Conservation (phyloP, 2,888 invertebrate genomes). For the Xanthorhoe designata region DNA sequence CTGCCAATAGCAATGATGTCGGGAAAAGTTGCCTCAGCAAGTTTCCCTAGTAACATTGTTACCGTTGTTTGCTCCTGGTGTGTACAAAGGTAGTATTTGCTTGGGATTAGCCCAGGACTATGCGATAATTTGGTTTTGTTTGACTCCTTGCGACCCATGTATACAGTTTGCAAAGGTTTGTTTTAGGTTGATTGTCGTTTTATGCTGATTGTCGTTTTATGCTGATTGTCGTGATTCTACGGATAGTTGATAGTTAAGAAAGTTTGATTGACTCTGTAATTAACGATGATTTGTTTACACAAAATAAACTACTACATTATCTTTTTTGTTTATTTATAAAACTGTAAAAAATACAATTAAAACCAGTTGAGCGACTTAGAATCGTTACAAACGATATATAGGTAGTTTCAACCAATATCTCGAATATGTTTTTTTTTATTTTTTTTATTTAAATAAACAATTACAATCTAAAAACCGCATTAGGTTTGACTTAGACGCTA, state of each 20-base stretch:
- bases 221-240: slow-evolving; percentile 4
- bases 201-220: slow-evolving; percentile 11
- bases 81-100: slow-evolving; percentile 52
- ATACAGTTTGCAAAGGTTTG: slow-evolving; percentile 22
- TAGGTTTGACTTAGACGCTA: too few relatives aligned
- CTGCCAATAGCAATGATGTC: slow-evolving; percentile 1
- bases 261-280: background rate
- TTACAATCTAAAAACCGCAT: too few relatives aligned
- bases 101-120: slow-evolving; percentile 53
- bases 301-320: too few relatives aligned
- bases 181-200: slow-evolving; percentile 7
- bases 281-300: too few relatives aligned
- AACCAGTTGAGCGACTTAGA: too few relatives aligned
- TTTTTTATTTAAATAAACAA: too few relatives aligned
- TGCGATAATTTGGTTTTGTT: slow-evolving; percentile 53
- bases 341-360: too few relatives aligned
- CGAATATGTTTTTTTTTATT: too few relatives aligned
- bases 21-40: slow-evolving; percentile 15
- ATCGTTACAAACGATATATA: too few relatives aligned
- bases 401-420: too few relatives aligned
- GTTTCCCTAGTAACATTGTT: slow-evolving; percentile 22
- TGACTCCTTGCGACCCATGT: slow-evolving; percentile 46
- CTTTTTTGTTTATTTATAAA: too few relatives aligned
- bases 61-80: slow-evolving; percentile 28
- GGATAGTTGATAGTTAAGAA: background rate